These are phyloP conservation scores for Drosophila albomicans DNA, from an alignment of 1,140 invertebrate species.

Conservation along the genomic window DNA sequence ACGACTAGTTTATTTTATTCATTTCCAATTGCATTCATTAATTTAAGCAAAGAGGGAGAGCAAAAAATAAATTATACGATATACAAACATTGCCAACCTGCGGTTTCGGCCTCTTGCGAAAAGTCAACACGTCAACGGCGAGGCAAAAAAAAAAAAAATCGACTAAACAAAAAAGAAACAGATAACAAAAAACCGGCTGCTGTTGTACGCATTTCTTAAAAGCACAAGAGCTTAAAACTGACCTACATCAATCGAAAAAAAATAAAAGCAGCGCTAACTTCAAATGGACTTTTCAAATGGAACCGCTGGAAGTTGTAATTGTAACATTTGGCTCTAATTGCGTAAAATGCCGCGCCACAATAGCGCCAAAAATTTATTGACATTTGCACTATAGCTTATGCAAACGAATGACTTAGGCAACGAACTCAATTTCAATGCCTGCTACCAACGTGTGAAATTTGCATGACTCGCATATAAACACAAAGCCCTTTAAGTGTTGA, in stretches of 20 bases:
- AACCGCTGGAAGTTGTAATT: conserved; percentile 57
- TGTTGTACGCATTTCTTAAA: conserved; percentile 47
- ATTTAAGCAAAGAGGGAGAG: conserved; percentile 54
- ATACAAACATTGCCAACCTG: conserved; percentile 14
- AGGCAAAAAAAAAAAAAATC: background rate
- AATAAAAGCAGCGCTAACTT: conserved; percentile 14
- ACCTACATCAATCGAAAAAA: conserved; percentile 77
- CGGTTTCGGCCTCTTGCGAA: conserved; percentile 25
- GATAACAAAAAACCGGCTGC: conserved; percentile 64
- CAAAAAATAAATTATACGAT: conserved; percentile 11
- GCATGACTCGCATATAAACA: conserved; percentile 31
- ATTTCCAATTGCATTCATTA: conserved; percentile 73
- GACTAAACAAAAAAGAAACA: conserved; percentile 18
- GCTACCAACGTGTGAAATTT: conserved; percentile 18
- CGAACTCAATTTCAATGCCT: conserved; percentile 49
- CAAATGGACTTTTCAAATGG: conserved; percentile 54
- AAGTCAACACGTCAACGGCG: conserved; percentile 17
- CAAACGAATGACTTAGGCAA: conserved; percentile 77
- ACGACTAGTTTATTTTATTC: conserved; percentile 5
- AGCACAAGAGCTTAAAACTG: conserved; percentile 72
- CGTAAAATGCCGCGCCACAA: conserved; percentile 55
- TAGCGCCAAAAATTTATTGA: conserved; percentile 54
- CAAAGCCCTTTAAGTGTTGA: conserved; percentile 28
- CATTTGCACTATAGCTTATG: conserved; percentile 46
- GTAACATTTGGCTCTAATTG: conserved; percentile 67